phyloP scores from a whole-genome alignment of 1,140 invertebrate species.

The Tyrophagus putrescentiae region DNA sequence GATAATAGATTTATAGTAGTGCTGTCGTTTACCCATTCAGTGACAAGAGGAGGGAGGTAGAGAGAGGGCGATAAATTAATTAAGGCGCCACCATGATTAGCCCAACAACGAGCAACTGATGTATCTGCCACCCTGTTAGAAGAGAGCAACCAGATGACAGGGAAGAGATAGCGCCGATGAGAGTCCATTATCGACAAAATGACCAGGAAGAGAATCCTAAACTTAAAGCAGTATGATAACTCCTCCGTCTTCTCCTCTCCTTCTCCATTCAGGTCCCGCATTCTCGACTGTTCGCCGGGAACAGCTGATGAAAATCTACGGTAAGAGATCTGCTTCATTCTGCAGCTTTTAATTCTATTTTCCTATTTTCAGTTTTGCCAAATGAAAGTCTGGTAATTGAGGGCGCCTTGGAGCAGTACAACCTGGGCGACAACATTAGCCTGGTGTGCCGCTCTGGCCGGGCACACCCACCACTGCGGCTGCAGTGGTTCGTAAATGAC shows the following conservation, averaged over 20 bases:
- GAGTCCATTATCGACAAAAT: too few relatives aligned
- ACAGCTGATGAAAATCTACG: conserved; percentile 29
- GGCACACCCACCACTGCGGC: conserved; percentile 24
- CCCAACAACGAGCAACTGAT: not conserved
- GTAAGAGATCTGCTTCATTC: conserved; percentile 21
- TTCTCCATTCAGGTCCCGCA: conserved; percentile 22
- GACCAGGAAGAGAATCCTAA: too few relatives aligned
- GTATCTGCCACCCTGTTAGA: too few relatives aligned
- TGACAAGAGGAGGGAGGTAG: too few relatives aligned
- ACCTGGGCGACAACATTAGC: conserved; percentile 26
- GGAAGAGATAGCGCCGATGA: too few relatives aligned
- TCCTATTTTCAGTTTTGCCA: conserved; percentile 25
- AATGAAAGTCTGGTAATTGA: conserved; percentile 23
- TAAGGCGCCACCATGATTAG: not conserved
- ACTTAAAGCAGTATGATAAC: too few relatives aligned
- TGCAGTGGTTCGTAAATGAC: conserved; percentile 27
- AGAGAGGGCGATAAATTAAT: conserved; percentile 12
- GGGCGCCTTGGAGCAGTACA: conserved; percentile 23
- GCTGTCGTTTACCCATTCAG: too few relatives aligned
- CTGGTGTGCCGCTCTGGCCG: conserved; percentile 26
- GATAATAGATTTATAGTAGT: conserved; percentile 7
- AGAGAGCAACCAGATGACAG: too few relatives aligned
- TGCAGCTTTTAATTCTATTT: conserved; percentile 12
- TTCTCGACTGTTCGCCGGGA: conserved; percentile 29
- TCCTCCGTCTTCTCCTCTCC: too few relatives aligned